phyloP scores from a whole-genome alignment of 2,113 vertebrate genomes.

The Nettapus auritus region DNA sequence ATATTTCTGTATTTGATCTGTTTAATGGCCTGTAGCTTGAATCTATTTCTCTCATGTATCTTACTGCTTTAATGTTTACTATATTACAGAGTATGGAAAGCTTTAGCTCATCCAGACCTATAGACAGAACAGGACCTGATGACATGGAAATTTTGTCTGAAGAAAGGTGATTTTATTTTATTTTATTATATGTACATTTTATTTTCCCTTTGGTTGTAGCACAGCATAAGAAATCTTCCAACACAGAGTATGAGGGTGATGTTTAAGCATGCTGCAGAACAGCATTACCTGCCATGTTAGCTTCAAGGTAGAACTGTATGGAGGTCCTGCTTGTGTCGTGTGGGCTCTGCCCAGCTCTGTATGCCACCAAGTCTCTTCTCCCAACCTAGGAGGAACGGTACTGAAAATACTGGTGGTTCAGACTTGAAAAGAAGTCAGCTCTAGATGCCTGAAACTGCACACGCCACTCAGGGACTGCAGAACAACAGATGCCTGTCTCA shows the following conservation, averaged over 20 bases:
- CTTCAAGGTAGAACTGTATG: not conserved
- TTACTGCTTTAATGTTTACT: conserved; percentile 50
- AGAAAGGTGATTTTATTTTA: conserved; percentile 77
- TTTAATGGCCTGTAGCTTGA: not conserved
- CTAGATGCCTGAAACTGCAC: not conserved
- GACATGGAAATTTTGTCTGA: conserved; percentile 76
- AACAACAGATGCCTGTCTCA: not conserved
- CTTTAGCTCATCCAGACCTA: conserved; percentile 62
- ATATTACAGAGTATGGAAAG: conserved; percentile 79
- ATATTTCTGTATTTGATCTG: not conserved
- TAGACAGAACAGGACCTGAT: conserved; percentile 69
- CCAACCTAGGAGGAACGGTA: not conserved
- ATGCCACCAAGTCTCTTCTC: not conserved
- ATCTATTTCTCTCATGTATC: not conserved
- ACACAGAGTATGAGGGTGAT: not conserved
- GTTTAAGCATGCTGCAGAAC: not conserved
- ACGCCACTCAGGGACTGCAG: not conserved
- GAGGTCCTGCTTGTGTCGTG: not conserved
- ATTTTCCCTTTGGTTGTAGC: not conserved
- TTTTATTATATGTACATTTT: not conserved
- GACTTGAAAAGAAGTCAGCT: not conserved
- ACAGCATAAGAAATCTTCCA: not conserved
- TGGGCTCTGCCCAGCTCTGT: not conserved
- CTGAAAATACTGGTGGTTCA: not conserved
- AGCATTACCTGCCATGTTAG: not conserved